A percentile compares a stretch with the other conserved stretches of the same genome.
Evolutionary conservation across 92 coral and sea anemone genomes (phyloP).

Genomic region (Chrysogorgia sp.): DNA sequence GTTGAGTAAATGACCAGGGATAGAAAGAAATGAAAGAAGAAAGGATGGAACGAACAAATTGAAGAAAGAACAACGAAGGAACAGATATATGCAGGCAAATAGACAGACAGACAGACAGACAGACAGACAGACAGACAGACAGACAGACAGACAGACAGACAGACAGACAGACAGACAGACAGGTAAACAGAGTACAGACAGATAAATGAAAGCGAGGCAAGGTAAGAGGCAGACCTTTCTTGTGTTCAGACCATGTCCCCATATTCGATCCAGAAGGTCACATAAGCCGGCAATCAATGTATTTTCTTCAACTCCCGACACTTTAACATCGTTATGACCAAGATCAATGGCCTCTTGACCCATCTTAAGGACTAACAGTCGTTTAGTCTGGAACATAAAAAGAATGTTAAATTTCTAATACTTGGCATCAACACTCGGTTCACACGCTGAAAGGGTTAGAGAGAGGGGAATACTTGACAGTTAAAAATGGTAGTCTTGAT

Average conservation of each 20-base stretch:
- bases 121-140: background rate
- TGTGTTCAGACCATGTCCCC: slow-evolving; percentile 89
- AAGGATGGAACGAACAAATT: background rate
- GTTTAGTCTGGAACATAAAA: slow-evolving; percentile 67
- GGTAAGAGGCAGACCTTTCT: slow-evolving; percentile 63
- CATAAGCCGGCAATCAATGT: slow-evolving; percentile 96
- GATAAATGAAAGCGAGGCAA: background rate
- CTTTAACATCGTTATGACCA: slow-evolving; percentile 96
- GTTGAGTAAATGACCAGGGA: background rate
- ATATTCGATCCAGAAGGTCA: slow-evolving; percentile 92
- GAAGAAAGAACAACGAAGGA: background rate
- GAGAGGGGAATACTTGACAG: too few relatives aligned
- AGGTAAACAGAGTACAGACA: background rate
- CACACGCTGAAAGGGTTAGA: too few relatives aligned
- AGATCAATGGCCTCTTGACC: slow-evolving; percentile 98
- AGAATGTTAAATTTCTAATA: background rate
- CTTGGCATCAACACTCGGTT: background rate
- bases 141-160: background rate
- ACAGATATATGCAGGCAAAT: background rate
- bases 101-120: background rate
- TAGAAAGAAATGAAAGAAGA: background rate
- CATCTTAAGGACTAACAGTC: slow-evolving; percentile 96
- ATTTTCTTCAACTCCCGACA: slow-evolving; percentile 95
- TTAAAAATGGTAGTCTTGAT: too few relatives aligned
- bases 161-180: background rate